phyloP scores from a whole-genome alignment of 2,888 invertebrate species.

The Dicycla oo region DNA sequence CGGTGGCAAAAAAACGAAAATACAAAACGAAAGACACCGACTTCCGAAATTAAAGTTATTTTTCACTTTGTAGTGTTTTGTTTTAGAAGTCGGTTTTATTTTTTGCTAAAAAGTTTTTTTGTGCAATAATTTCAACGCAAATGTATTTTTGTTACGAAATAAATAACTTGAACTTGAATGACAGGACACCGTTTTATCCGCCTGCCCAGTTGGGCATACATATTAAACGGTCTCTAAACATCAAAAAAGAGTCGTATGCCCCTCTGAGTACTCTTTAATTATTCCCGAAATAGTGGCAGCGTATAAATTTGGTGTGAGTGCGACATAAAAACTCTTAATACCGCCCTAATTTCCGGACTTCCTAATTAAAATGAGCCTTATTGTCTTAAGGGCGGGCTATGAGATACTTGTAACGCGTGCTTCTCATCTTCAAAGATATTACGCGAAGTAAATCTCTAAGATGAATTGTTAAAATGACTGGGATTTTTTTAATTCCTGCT shows the following conservation, averaged over 20 bases:
- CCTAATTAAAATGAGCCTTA: constrained; percentile 51
- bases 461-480: not conserved
- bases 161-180: no score
- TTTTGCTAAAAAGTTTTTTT: no score
- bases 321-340: constrained; percentile 43
- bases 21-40: no score
- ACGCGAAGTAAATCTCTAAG: constrained; percentile 7
- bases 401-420: constrained; percentile 25
- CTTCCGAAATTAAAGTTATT: no score
- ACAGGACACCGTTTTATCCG: no score
- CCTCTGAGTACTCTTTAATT: constrained; percentile 38
- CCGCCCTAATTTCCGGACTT: constrained; percentile 37
- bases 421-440: not conserved
- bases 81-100: no score
- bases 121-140: no score
- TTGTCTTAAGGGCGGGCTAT: constrained; percentile 15
- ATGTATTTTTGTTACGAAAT: no score
- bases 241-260: constrained; percentile 17
- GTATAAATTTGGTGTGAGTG: constrained; percentile 37
- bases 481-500: no score
- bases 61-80: no score
- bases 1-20: no score
- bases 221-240: constrained; percentile 27
- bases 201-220: constrained; percentile 21
- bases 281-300: constrained; percentile 17